phyloP scores from a whole-genome alignment of 2,113 vertebrate genomes.

The Pseudorasbora parva region DNA sequence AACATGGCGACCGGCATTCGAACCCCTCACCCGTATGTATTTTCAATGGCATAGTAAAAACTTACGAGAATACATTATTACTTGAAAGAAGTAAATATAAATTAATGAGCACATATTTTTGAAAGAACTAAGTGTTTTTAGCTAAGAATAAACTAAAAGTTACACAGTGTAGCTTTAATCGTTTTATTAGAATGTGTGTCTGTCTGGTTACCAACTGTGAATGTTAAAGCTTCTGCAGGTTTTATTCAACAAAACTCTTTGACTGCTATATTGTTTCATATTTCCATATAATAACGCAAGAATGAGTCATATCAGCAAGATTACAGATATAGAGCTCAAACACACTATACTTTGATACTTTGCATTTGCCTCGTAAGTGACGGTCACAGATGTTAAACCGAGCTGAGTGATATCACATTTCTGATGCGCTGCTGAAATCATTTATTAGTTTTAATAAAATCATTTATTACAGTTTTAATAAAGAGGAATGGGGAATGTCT shows the following conservation, averaged over 20 bases:
- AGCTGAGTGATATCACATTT: neutral
- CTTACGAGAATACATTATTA: too few species aligned
- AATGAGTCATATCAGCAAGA: neutral
- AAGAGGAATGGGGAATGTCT: neutral
- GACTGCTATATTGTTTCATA: neutral
- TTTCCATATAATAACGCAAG: neutral
- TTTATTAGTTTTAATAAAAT: too few species aligned
- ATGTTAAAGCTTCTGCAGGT: neutral
- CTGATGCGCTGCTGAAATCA: neutral
- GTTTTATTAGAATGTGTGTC: neutral
- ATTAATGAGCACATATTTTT: too few species aligned
- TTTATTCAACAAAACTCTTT: neutral
- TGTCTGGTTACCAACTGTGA: neutral
- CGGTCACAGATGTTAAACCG: neutral
- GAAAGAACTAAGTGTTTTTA: too few species aligned
- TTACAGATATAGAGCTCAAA: neutral
- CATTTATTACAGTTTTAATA: neutral
- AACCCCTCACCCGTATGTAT: too few species aligned
- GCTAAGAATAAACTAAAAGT: too few species aligned
- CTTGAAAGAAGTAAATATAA: too few species aligned
- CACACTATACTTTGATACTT: constrained; percentile 25
- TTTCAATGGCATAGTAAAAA: too few species aligned
- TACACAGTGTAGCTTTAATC: neutral
- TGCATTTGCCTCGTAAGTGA: neutral
- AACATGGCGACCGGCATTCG: too few species aligned